Conservation (phyloP, 2,797 vertebrate genomes). For the Characodon lateralis region DNA sequence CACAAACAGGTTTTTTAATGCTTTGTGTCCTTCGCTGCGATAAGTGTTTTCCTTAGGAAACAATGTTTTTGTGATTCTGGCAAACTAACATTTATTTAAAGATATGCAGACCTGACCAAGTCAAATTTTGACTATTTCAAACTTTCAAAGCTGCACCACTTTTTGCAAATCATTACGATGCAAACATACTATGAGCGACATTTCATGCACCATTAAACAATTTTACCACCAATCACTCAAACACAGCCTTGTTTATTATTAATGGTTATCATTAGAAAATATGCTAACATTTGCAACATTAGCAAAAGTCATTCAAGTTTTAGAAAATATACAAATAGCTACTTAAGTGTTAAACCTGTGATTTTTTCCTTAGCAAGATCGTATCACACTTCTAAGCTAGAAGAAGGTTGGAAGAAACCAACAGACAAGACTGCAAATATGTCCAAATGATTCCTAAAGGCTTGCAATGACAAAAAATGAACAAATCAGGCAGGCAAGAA, state of each 20-base stretch:
- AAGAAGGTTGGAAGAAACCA: not conserved
- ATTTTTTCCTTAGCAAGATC: not conserved
- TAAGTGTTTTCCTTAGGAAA: no score
- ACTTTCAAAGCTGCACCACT: no score
- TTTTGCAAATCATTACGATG: not conserved
- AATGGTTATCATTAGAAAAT: not conserved
- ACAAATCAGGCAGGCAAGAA: no score
- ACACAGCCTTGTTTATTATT: not conserved
- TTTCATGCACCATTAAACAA: not conserved
- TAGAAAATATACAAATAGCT: not conserved
- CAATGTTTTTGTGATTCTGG: no score
- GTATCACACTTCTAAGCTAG: not conserved
- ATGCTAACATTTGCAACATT: not conserved
- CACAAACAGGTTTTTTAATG: no score
- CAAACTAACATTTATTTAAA: no score
- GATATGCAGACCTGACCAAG: no score
- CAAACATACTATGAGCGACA: not conserved
- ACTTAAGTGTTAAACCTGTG: not conserved
- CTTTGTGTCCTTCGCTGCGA: no score
- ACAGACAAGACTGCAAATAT: not conserved
- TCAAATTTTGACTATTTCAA: no score
- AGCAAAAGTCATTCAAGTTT: not conserved
- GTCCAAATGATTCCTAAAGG: not conserved
- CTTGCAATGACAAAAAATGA: not conserved
- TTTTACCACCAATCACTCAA: not conserved